Base-by-base conservation (phyloP, 2,888 invertebrate species). In the Iphiclides podalirius region DNA sequence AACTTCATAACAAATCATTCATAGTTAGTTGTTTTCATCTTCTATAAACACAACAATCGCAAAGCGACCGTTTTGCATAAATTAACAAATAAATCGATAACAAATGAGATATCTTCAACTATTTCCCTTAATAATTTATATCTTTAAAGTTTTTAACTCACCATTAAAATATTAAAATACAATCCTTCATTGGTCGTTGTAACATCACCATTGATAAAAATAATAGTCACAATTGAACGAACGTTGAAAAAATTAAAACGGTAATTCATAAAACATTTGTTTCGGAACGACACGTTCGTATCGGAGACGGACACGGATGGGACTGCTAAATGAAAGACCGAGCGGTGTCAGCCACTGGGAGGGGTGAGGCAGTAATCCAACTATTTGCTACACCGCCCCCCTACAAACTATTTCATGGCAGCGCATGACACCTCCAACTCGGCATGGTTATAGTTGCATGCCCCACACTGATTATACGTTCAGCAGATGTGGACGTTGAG, bases 321-420 rank as follows among this genome's bases (percentile, higher is more conserved):
- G 63, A 85, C 86, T 82, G 73, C 67, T 63, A 62, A 76, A 75
- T 68, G 71, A 72, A 72, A 74, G 64, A 64, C 59, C 58, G 59
- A 59, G 55, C 62, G 67, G 48, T 55, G 66, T 64, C 70, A 70
- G 66, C 67, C 69, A 66, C 59, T 67, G 73, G 70, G 68, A 75
- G 75, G 76, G 75, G 70, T 78, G 74, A 74, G 63, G 64, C 59
- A 79, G 53, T 61, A 72, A 68, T 68, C 66, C 60, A 52, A 57
- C 63, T 52, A 54, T 51, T 45, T 45, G 33, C 45, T 36, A 49
- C 15, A 41, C 48, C 45, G 36, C 73, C 67, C 63, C 67, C 60
- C 70, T 61, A 72, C 62, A 59, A 68, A 63, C 60, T 68, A 68
- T 66, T 64, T 61, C 60, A 59, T 63, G 66, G 58, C 51, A 56